Conservation (phyloP, 2,113 vertebrate species). For the Neogale vison region DNA sequence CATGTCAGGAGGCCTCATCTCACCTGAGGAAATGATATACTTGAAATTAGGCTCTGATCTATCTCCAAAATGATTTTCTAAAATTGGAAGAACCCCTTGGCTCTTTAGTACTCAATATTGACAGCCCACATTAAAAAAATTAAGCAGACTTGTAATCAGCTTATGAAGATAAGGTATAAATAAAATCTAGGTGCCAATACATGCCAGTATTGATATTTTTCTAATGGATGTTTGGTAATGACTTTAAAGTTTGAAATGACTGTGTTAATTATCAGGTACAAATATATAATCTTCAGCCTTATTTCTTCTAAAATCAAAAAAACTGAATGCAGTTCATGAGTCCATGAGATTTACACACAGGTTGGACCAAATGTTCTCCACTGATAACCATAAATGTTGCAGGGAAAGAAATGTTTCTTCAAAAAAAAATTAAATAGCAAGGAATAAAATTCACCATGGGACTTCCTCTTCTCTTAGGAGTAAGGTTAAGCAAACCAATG, state of each 20-base stretch:
- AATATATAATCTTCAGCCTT: neutral
- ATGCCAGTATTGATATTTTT: slow-evolving; percentile 36
- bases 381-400: neutral
- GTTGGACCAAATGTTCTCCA: neutral
- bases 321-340: neutral
- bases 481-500: neutral
- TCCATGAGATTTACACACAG: slow-evolving; percentile 31
- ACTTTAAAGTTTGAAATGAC: slow-evolving; percentile 37
- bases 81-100: slow-evolving; percentile 65
- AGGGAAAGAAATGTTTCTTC: neutral
- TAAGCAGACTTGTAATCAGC: neutral
- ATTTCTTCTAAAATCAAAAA: slow-evolving; percentile 44
- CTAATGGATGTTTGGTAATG: slow-evolving; percentile 18
- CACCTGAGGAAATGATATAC: slow-evolving; percentile 72
- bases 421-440: neutral
- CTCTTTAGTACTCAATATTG: slow-evolving; percentile 48
- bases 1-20: slow-evolving; percentile 68
- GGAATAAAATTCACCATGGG: neutral
- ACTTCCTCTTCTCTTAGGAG: neutral
- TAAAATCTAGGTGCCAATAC: slow-evolving; percentile 2
- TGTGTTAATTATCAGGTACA: slow-evolving; percentile 32
- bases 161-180: slow-evolving; percentile 57
- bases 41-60: slow-evolving; percentile 72
- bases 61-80: slow-evolving; percentile 75
- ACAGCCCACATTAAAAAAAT: slow-evolving; percentile 50